phyloP scores from a whole-genome alignment of 2,888 invertebrate genomes.

The Ceratothoa steindachneri region DNA sequence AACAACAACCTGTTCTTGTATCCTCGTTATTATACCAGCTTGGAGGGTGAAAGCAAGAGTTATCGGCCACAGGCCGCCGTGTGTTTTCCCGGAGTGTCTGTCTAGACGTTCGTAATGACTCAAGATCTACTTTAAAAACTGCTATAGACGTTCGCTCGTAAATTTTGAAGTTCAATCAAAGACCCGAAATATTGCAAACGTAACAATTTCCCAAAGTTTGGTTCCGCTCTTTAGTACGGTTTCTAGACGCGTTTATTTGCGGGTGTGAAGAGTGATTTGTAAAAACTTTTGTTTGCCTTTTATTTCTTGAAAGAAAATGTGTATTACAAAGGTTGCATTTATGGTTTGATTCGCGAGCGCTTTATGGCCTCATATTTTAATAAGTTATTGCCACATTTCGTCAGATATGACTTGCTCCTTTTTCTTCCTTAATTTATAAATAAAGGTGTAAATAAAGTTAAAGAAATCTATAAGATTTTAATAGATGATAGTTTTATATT shows the following conservation, averaged over 20 bases:
- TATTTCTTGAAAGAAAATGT: slow-evolving; percentile 3
- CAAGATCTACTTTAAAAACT: slow-evolving; percentile 9
- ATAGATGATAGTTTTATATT: too few relatives aligned
- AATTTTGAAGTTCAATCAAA: not conserved
- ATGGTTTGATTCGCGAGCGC: slow-evolving; percentile 1
- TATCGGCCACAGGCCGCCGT: slow-evolving; percentile 11
- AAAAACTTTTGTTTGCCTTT: slow-evolving; percentile 1
- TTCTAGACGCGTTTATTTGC: not conserved
- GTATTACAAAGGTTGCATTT: slow-evolving; percentile 10
- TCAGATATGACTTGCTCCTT: not conserved
- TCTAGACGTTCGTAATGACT: not conserved
- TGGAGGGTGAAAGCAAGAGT: slow-evolving; percentile 5
- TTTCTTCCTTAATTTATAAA: not conserved
- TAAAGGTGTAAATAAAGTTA: too few relatives aligned
- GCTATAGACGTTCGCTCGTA: not conserved
- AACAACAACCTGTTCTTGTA: slow-evolving; percentile 9
- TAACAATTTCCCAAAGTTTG: too few relatives aligned
- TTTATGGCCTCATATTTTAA: slow-evolving; percentile 11
- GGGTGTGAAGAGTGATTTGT: not conserved
- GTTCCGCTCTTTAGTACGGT: too few relatives aligned
- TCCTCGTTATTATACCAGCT: not conserved
- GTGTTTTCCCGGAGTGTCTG: not conserved
- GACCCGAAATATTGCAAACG: too few relatives aligned
- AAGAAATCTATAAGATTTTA: too few relatives aligned
- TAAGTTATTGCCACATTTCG: slow-evolving; percentile 9